These are phyloP conservation scores for Xiphophorus maculatus DNA, from an alignment of 2,113 vertebrate genomes.

Conservation along the genomic window DNA sequence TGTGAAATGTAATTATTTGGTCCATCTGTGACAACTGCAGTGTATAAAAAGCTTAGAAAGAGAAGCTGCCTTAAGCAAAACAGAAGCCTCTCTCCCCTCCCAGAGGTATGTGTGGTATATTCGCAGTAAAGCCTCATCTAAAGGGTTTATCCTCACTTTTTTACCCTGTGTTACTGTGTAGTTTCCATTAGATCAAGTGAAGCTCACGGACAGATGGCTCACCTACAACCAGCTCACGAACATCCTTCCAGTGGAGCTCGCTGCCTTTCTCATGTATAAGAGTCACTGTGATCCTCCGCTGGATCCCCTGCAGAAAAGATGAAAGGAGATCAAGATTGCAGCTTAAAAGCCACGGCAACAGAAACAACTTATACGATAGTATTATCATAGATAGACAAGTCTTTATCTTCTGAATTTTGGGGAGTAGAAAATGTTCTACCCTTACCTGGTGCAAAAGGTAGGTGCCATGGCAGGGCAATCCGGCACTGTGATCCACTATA, in stretches of 20 bases:
- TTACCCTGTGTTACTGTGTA: not conserved
- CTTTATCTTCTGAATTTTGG: not conserved
- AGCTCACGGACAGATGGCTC: conserved; percentile 65
- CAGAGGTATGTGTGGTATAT: not conserved
- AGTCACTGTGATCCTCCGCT: conserved; percentile 94
- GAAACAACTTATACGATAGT: not conserved
- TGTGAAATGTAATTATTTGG: conserved; percentile 41
- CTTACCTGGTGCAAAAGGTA: conserved; percentile 97
- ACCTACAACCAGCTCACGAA: conserved; percentile 97
- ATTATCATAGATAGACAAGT: not conserved
- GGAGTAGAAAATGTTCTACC: not conserved
- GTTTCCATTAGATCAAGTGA: not conserved
- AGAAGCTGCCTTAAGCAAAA: conserved; percentile 6
- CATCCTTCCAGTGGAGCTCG: conserved; percentile 97
- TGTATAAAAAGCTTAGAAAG: conserved; percentile 15
- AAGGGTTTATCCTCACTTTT: not conserved
- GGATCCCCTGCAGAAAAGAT: conserved; percentile 87
- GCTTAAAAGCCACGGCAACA: no score
- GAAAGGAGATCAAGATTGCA: conserved; percentile 34
- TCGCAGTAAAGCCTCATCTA: not conserved
- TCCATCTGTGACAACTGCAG: conserved; percentile 26
- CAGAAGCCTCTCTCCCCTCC: conserved; percentile 6
- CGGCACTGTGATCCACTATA: conserved; percentile 94
- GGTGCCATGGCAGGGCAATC: conserved; percentile 91
- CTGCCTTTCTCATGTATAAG: conserved; percentile 97